These are phyloP conservation scores for Ptychadena robeensis DNA, from an alignment of 2,797 vertebrate genomes.

Conservation along the genomic window DNA sequence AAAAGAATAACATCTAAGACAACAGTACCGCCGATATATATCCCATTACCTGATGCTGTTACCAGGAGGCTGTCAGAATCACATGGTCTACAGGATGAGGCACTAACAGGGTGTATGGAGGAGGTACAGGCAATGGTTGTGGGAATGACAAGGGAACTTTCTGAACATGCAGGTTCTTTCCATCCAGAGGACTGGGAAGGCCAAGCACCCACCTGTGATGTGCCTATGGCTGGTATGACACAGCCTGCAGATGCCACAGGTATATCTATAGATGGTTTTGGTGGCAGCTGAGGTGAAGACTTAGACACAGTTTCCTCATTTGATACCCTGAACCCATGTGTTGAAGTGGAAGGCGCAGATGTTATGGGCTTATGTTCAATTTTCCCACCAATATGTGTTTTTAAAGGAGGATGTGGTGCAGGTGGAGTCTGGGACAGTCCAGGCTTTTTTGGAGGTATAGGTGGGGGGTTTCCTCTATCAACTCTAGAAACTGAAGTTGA, in stretches of 20 bases:
- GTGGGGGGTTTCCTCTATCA: constrained; percentile 96
- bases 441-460: constrained; percentile 98
- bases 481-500: constrained; percentile 88
- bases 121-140: constrained; percentile 88
- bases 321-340: constrained; percentile 81
- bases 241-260: constrained; percentile 82
- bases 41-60: constrained; percentile 99
- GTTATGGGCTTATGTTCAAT: constrained; percentile 78
- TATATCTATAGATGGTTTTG: constrained; percentile 97
- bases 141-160: constrained; percentile 87
- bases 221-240: constrained; percentile 92
- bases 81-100: constrained; percentile 90
- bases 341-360: constrained; percentile 76
- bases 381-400: constrained; percentile 84
- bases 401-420: constrained; percentile 91
- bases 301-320: constrained; percentile 81
- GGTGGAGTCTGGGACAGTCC: constrained; percentile 96
- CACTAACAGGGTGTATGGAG: constrained; percentile 91
- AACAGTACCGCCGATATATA: constrained; percentile 71
- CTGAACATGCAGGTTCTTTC: constrained; percentile 91
- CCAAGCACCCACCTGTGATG: constrained; percentile 98
- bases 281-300: constrained; percentile 93
- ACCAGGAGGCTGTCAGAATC: constrained; percentile 95
- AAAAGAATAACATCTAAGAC: constrained; percentile 64
- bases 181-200: constrained; percentile 80